These are phyloP conservation scores for Camponotus floridanus DNA, from an alignment of 1,140 invertebrate species.

Conservation along the genomic window DNA sequence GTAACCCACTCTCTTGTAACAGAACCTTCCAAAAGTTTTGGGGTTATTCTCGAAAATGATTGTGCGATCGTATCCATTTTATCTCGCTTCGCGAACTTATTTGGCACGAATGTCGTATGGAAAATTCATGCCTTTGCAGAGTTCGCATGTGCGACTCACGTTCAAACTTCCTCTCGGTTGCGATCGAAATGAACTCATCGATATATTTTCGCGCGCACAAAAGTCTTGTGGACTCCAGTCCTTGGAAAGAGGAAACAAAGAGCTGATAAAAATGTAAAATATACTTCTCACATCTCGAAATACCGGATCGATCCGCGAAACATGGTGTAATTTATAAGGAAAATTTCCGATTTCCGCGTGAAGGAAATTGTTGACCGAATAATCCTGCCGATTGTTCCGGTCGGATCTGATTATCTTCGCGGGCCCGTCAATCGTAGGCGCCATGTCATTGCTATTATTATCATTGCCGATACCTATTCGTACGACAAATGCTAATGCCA, in stretches of 20 bases:
- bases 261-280: background rate
- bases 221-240: background rate
- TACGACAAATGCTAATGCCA: slow-evolving; percentile 78
- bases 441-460: slow-evolving; percentile 48
- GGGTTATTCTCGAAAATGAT: slow-evolving; percentile 68
- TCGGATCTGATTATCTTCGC: slow-evolving; percentile 31
- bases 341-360: background rate
- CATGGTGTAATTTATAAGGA: background rate
- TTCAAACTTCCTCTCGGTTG: slow-evolving; percentile 20
- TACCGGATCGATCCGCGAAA: background rate
- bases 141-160: background rate
- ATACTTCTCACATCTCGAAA: background rate
- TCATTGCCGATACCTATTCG: slow-evolving; percentile 51
- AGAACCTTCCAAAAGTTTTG: slow-evolving; percentile 55
- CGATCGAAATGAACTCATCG: slow-evolving; percentile 7
- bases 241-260: background rate
- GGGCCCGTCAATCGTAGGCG: slow-evolving; percentile 43
- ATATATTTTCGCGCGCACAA: background rate
- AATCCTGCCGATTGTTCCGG: background rate
- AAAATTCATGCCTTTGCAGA: slow-evolving; percentile 47
- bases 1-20: slow-evolving; percentile 52
- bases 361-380: background rate
- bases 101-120: slow-evolving; percentile 54
- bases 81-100: slow-evolving; percentile 55
- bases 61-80: slow-evolving; percentile 43